phyloP scores from a whole-genome alignment of 1,140 invertebrate species.

The Sweltsa coloradensis region DNA sequence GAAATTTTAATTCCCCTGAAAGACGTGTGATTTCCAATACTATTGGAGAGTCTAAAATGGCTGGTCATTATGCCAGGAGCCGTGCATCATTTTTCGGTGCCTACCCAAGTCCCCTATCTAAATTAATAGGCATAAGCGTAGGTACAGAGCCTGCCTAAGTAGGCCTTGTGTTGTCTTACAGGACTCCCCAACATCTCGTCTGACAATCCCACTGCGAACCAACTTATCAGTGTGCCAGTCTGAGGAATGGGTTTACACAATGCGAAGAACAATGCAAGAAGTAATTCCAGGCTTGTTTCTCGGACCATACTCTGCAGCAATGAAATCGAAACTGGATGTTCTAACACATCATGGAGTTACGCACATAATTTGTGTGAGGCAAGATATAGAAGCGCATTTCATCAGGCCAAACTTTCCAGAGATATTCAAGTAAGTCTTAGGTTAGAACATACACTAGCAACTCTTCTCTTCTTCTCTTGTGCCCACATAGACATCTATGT shows the following conservation, averaged over 20 bases:
- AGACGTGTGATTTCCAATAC: too few relatives aligned
- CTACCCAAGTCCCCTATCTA: too few relatives aligned
- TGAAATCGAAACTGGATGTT: slow-evolving; percentile 35
- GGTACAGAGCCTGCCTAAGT: too few relatives aligned
- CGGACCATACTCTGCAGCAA: slow-evolving; percentile 49
- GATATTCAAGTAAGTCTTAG: slow-evolving; percentile 36
- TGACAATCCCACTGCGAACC: too few relatives aligned
- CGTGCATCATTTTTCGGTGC: too few relatives aligned
- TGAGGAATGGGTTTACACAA: slow-evolving; percentile 47
- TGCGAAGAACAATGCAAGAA: slow-evolving; percentile 58
- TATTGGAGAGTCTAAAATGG: too few relatives aligned
- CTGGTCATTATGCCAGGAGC: too few relatives aligned
- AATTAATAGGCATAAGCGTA: too few relatives aligned
- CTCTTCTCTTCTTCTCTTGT: not conserved
- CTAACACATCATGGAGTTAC: slow-evolving; percentile 46
- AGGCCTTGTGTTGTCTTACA: too few relatives aligned
- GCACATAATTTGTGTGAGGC: slow-evolving; percentile 56
- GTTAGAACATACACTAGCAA: too few relatives aligned
- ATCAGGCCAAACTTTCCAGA: slow-evolving; percentile 55
- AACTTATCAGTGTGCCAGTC: slow-evolving; percentile 4
- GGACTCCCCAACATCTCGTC: too few relatives aligned
- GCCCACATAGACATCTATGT: not conserved
- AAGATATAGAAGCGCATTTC: slow-evolving; percentile 48
- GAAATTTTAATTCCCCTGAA: too few relatives aligned
- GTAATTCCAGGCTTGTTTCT: slow-evolving; percentile 54